phyloP scores from a whole-genome alignment of 2,888 invertebrate species.

The Micoletzkya japonica region DNA sequence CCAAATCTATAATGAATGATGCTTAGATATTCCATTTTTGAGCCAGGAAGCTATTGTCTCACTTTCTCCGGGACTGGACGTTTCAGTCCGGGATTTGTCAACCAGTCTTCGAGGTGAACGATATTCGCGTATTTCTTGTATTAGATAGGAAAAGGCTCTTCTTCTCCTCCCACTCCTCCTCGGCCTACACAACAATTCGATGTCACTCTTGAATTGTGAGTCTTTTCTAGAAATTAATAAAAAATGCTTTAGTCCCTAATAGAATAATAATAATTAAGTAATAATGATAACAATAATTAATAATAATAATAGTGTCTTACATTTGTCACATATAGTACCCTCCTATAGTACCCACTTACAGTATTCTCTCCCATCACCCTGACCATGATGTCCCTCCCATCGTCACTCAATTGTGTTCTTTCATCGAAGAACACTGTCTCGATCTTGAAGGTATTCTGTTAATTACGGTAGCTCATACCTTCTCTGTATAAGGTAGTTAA shows the following conservation, averaged over 20 bases:
- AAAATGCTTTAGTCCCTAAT: not conserved
- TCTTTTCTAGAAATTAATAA: constrained; percentile 35
- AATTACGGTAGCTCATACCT: not conserved
- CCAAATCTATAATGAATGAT: too few species aligned
- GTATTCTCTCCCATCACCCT: constrained; percentile 82
- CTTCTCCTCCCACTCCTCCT: constrained; percentile 58
- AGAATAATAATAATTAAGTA: not conserved
- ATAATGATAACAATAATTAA: not conserved
- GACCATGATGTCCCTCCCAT: constrained; percentile 87
- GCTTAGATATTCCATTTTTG: constrained; percentile 29
- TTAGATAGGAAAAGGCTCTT: constrained; percentile 65
- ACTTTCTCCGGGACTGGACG: too few species aligned
- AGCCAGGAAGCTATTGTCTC: constrained; percentile 30
- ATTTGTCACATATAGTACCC: not conserved
- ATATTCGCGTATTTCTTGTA: not conserved
- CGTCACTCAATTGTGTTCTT: constrained; percentile 86
- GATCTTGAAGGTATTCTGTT: constrained; percentile 35
- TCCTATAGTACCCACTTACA: constrained; percentile 48
- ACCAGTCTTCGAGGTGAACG: too few species aligned
- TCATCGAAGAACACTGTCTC: constrained; percentile 69
- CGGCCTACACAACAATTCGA: constrained; percentile 87
- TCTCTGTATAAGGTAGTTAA: constrained; percentile 67
- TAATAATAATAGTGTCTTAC: not conserved
- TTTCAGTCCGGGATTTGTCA: too few species aligned
- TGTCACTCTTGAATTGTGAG: constrained; percentile 81